phyloP scores from a whole-genome alignment of 2,888 invertebrate species.

The Diploptera punctata region DNA sequence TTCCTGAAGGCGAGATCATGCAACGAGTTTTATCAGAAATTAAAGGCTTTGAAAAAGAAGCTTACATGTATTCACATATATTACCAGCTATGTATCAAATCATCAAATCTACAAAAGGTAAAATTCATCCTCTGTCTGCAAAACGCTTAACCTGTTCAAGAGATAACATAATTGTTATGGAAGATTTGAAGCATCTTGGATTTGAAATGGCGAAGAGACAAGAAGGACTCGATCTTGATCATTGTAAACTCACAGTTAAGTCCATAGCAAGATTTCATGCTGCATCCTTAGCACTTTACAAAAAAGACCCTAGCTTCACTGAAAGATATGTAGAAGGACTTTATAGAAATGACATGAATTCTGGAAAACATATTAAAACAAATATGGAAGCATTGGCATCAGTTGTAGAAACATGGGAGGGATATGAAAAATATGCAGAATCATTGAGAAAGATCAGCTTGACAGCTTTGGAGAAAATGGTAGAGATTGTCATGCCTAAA shows the following conservation, averaged over 20 bases:
- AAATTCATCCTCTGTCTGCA: neutral
- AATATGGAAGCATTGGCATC: conserved; percentile 1
- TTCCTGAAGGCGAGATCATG: conserved; percentile 24
- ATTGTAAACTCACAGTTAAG: conserved; percentile 30
- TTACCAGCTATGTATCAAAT: conserved; percentile 6
- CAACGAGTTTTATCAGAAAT: no score
- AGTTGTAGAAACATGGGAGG: conserved; percentile 30
- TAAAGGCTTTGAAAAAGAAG: conserved; percentile 22
- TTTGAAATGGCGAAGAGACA: no score
- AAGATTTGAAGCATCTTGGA: no score
- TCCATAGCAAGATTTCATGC: conserved; percentile 40
- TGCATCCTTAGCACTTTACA: no score
- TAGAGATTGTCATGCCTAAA: neutral
- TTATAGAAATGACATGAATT: neutral
- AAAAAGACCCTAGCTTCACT: conserved; percentile 20
- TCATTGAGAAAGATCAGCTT: no score
- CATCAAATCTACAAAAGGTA: neutral
- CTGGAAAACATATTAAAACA: neutral
- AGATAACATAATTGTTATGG: conserved; percentile 32
- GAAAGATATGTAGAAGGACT: conserved; percentile 25
- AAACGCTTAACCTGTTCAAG: neutral
- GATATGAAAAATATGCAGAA: no score
- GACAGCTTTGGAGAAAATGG: neutral
- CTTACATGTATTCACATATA: neutral
- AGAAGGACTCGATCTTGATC: no score